These are phyloP conservation scores for Schizotus pectinicornis DNA, from an alignment of 2,888 invertebrate genomes.

Conservation along the genomic window DNA sequence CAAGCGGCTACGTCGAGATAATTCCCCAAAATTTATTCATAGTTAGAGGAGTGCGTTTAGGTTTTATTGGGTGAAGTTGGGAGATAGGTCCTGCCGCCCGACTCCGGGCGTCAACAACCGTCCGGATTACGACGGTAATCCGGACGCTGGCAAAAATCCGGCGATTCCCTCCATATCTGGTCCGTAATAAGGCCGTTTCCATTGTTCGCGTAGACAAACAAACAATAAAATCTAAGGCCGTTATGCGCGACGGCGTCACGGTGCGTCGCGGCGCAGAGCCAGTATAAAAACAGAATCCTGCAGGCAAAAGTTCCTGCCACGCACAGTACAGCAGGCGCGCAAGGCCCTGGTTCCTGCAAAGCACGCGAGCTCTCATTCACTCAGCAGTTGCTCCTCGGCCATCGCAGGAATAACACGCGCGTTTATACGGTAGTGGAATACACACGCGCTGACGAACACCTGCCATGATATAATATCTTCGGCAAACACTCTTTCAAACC, in stretches of 20 bases:
- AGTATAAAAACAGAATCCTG: constrained; percentile 40
- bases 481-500: constrained; percentile 6
- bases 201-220: constrained; percentile 28
- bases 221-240: constrained; percentile 35
- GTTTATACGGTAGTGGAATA: constrained; percentile 30
- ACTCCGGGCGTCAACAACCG: constrained; percentile 10
- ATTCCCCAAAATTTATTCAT: no score
- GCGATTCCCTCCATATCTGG: constrained; percentile 6
- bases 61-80: constrained; percentile 1
- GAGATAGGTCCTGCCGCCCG: constrained; percentile 18
- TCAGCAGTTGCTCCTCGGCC: constrained; percentile 39
- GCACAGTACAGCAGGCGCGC: constrained; percentile 40
- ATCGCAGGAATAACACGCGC: constrained; percentile 38
- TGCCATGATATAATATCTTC: constrained; percentile 23
- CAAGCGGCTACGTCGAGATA: no score
- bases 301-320: constrained; percentile 43
- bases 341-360: constrained; percentile 37
- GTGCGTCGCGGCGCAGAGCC: constrained; percentile 33
- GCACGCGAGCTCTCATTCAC: constrained; percentile 41
- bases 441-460: constrained; percentile 24
- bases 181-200: neutral
- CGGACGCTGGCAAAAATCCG: constrained; percentile 3
- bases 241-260: constrained; percentile 30
- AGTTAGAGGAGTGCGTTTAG: no score
- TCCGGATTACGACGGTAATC: constrained; percentile 20